Base-by-base conservation (phyloP, 2,888 invertebrate species). In the Orgyia antiqua region DNA sequence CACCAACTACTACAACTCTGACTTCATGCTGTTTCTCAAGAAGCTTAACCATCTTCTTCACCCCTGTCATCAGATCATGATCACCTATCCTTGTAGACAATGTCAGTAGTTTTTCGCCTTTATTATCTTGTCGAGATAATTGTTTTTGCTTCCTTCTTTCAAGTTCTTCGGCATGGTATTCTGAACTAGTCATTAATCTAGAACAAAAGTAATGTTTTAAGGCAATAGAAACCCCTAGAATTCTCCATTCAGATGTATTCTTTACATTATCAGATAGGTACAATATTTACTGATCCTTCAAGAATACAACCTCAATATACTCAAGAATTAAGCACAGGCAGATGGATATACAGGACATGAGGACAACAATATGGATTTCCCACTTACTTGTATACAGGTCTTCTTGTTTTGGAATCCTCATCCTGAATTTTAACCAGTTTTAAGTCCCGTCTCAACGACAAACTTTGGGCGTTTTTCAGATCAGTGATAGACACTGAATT, bases 391-490 rank as follows among this genome's bases (percentile, higher is more conserved):
- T 92, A 95, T 7, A 91, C 76, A 7, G 92, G 89, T 24, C 92
- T 83, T 17, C 91, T 88, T 0, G 90, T 90, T 72, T 92, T 93
- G 0, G 88, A 72, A 68, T 93, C 91, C 3, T 87, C 67, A 66
- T 94, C 92, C 40, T 90, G 68, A 13, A 93, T 69, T 76, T 92
- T 92, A 0, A 93, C 84, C 34, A 95, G 75, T 60, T 91, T 91
- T 39, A 94, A 73, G 29, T 92, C 89, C 45, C 92, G 80, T 21
- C 91, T 87, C 35, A 88, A 83, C 0, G 94, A 91, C 36, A 94
- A 54, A 62, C 88, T 93, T 48, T 90, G 86, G 0, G 94, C 94
- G 51, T 91, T 91, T 42, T 90, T 90, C 13, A 94, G 44, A 13
- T 91, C 89, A 1, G 88, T 88, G 2, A 93, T 82, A 39, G 76